A percentile compares a stretch with the other conserved stretches of the same genome.
Evolutionary conservation across 2,888 invertebrate genomes (phyloP).

Genomic region (Hetaerina titia): DNA sequence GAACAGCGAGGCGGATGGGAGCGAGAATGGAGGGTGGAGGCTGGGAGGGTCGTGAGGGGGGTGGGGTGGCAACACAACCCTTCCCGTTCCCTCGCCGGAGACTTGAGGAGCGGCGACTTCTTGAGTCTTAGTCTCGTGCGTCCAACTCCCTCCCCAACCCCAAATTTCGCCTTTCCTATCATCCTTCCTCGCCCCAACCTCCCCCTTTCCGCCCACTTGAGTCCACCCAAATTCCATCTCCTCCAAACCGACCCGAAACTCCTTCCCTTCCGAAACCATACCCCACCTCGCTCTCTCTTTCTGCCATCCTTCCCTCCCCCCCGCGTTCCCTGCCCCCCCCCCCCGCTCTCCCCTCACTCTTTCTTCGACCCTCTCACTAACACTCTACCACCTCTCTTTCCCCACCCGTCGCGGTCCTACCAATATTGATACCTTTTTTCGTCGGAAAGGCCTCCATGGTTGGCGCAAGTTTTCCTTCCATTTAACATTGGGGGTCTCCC

Average conservation of each 20-base stretch:
- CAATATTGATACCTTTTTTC: background rate
- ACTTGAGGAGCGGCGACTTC: no score
- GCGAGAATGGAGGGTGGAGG: background rate
- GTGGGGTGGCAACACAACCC: background rate
- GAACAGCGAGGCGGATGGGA: background rate
- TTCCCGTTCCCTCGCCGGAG: background rate
- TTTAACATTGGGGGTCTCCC: background rate
- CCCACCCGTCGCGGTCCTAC: background rate
- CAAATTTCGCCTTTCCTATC: background rate
- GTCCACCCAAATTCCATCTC: background rate
- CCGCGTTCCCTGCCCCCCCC: background rate
- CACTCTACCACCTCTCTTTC: no score
- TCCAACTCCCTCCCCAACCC: background rate
- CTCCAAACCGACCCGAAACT: background rate
- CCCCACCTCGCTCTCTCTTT: no score
- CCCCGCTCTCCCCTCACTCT: background rate
- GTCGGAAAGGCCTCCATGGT: background rate
- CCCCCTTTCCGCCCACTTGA: background rate
- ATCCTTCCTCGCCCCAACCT: background rate
- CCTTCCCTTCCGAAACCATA: background rate
- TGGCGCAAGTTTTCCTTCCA: background rate
- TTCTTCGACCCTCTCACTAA: no score
- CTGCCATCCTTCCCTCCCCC: background rate
- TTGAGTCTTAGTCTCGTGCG: background rate
- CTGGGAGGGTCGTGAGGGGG: background rate